A percentile compares a stretch with the other conserved stretches of the same genome.
Conservation (phyloP, 2,113 vertebrate genomes). For the Suricata suricatta region DNA sequence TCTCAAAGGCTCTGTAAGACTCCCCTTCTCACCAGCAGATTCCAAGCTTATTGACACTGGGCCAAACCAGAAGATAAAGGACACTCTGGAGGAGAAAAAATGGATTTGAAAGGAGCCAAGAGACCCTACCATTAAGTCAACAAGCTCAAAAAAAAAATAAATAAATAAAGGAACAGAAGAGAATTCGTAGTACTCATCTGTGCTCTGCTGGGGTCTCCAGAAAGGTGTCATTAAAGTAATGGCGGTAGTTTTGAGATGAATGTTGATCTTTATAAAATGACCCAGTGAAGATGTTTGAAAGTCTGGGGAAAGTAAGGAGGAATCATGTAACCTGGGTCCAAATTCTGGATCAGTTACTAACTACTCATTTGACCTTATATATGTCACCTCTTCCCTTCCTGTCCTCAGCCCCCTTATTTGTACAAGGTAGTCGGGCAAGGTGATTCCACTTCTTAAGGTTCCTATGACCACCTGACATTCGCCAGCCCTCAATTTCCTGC, state of each 20-base stretch:
- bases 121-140: not conserved
- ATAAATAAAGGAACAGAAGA: not conserved
- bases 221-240: not conserved
- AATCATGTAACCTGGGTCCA: not conserved
- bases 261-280: not conserved
- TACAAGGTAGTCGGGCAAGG: not conserved
- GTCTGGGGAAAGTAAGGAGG: not conserved
- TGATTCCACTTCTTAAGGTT: not conserved
- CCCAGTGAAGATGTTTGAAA: not conserved
- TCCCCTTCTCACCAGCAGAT: not conserved
- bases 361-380: not conserved
- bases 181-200: not conserved
- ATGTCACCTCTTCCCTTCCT: not conserved
- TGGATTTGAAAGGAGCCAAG: constrained; percentile 1
- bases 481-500: not conserved
- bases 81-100: not conserved
- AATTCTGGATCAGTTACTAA: not conserved
- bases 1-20: not conserved
- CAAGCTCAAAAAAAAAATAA: not conserved
- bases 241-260: not conserved
- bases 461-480: not conserved
- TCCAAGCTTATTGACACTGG: not conserved
- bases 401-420: not conserved
- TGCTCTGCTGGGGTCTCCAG: not conserved
- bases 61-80: not conserved